A percentile compares a stretch with the other conserved stretches of the same genome.
phyloP scores from a whole-genome alignment of 2,888 invertebrate species.

The Deilephila porcellus region DNA sequence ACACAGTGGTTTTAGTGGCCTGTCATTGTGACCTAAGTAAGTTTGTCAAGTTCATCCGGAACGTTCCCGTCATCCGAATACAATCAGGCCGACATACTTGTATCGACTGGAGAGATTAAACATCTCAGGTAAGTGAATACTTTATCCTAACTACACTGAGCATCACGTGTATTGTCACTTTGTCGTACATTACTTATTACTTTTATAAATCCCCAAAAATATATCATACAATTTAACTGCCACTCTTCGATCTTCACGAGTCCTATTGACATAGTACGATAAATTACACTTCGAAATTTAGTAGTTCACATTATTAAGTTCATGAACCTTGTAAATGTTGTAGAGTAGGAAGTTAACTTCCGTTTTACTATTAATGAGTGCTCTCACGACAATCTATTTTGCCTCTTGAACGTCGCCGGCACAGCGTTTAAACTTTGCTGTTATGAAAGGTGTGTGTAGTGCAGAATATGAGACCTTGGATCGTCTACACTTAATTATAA shows the following conservation, averaged over 20 bases:
- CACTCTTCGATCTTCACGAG: neutral
- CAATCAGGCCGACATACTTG: no score
- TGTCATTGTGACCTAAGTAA: no score
- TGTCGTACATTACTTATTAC: no score
- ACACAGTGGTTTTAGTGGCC: no score
- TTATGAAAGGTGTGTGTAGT: neutral
- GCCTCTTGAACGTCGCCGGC: neutral
- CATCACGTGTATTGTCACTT: no score
- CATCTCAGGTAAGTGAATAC: no score
- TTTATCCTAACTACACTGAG: no score
- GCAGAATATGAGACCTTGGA: neutral
- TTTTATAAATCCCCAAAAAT: no score
- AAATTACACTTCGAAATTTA: neutral
- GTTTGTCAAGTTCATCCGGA: no score
- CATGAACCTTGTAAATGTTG: conserved; percentile 6
- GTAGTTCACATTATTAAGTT: neutral
- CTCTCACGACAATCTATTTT: neutral
- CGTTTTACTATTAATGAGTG: neutral
- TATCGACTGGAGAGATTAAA: no score
- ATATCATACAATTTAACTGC: neutral
- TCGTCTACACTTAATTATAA: no score
- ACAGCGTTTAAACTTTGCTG: neutral
- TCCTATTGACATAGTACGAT: neutral
- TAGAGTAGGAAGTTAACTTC: conserved; percentile 3
- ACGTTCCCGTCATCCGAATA: no score